phyloP scores from a whole-genome alignment of 53 echinoderm and acorn worm species.

The Crossaster papposus region DNA sequence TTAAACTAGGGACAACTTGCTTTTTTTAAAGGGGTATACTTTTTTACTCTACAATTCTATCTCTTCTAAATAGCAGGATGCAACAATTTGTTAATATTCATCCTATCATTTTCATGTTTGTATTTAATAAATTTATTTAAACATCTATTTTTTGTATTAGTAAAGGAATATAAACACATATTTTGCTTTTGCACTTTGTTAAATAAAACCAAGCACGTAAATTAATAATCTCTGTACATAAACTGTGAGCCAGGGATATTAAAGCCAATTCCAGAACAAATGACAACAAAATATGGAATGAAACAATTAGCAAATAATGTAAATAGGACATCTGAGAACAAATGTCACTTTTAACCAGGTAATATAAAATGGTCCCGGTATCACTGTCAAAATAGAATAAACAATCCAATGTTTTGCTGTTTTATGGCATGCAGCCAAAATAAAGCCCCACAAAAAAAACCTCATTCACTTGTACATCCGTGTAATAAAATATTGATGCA shows the following conservation, averaged over 20 bases:
- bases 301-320: background rate
- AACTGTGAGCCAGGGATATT: background rate
- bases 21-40: background rate
- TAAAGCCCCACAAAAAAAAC: background rate
- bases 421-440: background rate
- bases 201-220: slow-evolving; percentile 30
- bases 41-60: background rate
- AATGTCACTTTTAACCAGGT: background rate
- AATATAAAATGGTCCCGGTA: background rate
- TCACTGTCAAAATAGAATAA: background rate
- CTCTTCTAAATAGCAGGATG: background rate
- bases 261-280: background rate
- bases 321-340: background rate
- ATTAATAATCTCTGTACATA: slow-evolving; percentile 28
- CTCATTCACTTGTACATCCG: background rate
- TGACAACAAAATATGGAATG: background rate
- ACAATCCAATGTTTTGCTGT: background rate
- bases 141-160: slow-evolving; percentile 1
- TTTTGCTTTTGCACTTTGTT: background rate
- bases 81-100: background rate
- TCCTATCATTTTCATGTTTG: background rate
- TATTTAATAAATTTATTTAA: slow-evolving; percentile 29
- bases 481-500: background rate
- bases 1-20: background rate
- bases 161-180: slow-evolving; percentile 32